Evolutionary conservation across 1,140 invertebrate species (phyloP).

Genomic region (Drosophila littoralis): DNA sequence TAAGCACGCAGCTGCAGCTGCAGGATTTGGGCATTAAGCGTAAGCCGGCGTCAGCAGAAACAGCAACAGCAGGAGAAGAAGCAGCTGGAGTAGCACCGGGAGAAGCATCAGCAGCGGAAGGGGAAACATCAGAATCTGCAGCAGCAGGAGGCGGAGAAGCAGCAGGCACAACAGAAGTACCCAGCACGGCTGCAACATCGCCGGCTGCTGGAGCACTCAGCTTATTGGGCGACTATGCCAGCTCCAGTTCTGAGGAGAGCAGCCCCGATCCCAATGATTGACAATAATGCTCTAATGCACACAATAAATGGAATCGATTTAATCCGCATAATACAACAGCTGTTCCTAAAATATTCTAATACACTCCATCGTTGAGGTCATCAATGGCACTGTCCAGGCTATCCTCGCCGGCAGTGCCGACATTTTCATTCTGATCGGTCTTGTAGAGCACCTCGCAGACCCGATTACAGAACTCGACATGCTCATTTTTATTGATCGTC

Average conservation of each 20-base stretch:
- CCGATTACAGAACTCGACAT: slow-evolving; percentile 56
- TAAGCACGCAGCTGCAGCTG: slow-evolving; percentile 75
- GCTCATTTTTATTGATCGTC: slow-evolving; percentile 28
- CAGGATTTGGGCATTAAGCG: slow-evolving; percentile 79
- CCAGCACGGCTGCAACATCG: background rate
- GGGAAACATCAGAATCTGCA: too few species aligned
- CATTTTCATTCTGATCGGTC: slow-evolving; percentile 20
- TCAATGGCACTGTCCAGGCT: background rate
- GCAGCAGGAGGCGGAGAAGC: background rate
- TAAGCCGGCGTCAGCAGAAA: slow-evolving; percentile 23
- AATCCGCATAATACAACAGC: background rate
- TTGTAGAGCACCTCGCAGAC: slow-evolving; percentile 56
- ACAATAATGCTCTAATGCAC: background rate
- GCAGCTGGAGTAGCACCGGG: background rate
- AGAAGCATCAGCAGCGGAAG: background rate
- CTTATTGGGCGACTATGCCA: slow-evolving; percentile 65
- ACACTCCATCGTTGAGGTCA: slow-evolving; percentile 47
- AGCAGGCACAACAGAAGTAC: background rate
- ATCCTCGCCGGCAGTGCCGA: background rate
- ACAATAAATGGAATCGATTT: slow-evolving; percentile 18
- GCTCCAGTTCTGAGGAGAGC: slow-evolving; percentile 46
- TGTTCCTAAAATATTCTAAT: slow-evolving; percentile 10
- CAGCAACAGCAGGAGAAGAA: background rate
- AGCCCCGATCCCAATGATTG: slow-evolving; percentile 44
- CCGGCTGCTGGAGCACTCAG: slow-evolving; percentile 35